Evolutionary conservation across 1,140 invertebrate species (phyloP).

Genomic region (Nasonia giraulti): DNA sequence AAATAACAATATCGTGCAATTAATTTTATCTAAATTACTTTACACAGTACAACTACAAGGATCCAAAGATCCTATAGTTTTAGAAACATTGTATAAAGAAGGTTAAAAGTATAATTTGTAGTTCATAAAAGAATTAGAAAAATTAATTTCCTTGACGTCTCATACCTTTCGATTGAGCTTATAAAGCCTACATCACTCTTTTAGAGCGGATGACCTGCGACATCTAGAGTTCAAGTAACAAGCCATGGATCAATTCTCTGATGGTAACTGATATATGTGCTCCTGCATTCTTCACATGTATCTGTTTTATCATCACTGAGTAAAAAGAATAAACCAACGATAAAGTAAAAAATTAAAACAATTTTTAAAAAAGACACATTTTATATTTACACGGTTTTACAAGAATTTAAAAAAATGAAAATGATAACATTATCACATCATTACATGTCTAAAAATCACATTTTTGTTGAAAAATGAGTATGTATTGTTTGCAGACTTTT

Average conservation of each 20-base stretch:
- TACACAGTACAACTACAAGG: no score
- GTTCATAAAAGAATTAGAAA: no score
- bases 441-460: conserved; percentile 30
- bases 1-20: no score
- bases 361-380: conserved; percentile 33
- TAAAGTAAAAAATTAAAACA: conserved; percentile 6
- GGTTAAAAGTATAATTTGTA: no score
- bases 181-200: background rate
- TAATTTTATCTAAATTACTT: no score
- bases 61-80: no score
- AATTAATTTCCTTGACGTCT: no score
- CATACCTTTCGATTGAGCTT: no score
- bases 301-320: conserved; percentile 28
- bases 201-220: conserved; percentile 13
- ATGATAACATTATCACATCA: background rate
- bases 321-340: conserved; percentile 4
- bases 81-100: no score
- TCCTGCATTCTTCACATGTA: background rate
- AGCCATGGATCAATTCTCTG: background rate
- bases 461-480: conserved; percentile 37
- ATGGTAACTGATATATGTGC: conserved; percentile 14
- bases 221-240: conserved; percentile 2
- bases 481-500: conserved; percentile 31
- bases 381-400: conserved; percentile 37
- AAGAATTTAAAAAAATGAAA: conserved; percentile 26